Percentiles rank a stretch among this genome's conserved stretches.
Evolutionary conservation across 2,113 vertebrate species (phyloP).

Genomic region (Eulemur macaco): DNA sequence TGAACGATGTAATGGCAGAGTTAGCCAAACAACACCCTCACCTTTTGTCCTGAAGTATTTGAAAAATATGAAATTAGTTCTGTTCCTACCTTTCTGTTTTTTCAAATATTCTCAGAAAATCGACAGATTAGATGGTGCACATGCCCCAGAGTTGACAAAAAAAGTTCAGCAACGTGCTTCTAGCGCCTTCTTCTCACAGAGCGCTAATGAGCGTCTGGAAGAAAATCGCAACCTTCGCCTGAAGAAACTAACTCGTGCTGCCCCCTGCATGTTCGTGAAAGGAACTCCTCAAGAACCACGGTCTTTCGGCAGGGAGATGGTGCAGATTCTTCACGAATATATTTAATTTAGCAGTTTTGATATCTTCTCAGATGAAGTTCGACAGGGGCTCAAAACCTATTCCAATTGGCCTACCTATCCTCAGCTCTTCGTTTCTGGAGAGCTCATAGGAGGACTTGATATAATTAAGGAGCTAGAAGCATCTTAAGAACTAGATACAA

Average conservation of each 20-base stretch:
- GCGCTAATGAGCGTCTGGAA: constrained; percentile 46
- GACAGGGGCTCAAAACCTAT: constrained; percentile 92
- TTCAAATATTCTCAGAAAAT: constrained; percentile 92
- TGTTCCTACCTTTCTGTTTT: constrained; percentile 96
- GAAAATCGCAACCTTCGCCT: constrained; percentile 89
- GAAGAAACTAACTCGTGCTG: constrained; percentile 89
- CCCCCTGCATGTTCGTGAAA: constrained; percentile 97
- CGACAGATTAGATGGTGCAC: constrained; percentile 94
- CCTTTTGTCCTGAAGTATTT: constrained; percentile 90
- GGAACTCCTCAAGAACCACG: constrained; percentile 94
- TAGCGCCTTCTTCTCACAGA: constrained; percentile 73
- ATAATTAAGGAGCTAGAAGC: constrained; percentile 95
- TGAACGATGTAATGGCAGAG: too few relatives aligned
- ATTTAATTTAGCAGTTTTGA: constrained; percentile 96
- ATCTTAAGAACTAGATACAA: constrained; percentile 91
- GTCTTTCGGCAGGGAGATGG: constrained; percentile 96
- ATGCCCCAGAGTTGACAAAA: constrained; percentile 94
- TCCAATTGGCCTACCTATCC: constrained; percentile 99
- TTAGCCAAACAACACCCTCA: too few relatives aligned
- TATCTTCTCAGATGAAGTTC: constrained; percentile 95
- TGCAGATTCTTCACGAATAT: constrained; percentile 90
- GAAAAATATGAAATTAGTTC: constrained; percentile 95
- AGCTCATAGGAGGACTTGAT: constrained; percentile 95
- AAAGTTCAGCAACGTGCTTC: constrained; percentile 89
- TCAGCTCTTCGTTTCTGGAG: constrained; percentile 93